Evolutionary conservation across 2,797 vertebrate species (phyloP).

Genomic region (Xyrichtys novacula): DNA sequence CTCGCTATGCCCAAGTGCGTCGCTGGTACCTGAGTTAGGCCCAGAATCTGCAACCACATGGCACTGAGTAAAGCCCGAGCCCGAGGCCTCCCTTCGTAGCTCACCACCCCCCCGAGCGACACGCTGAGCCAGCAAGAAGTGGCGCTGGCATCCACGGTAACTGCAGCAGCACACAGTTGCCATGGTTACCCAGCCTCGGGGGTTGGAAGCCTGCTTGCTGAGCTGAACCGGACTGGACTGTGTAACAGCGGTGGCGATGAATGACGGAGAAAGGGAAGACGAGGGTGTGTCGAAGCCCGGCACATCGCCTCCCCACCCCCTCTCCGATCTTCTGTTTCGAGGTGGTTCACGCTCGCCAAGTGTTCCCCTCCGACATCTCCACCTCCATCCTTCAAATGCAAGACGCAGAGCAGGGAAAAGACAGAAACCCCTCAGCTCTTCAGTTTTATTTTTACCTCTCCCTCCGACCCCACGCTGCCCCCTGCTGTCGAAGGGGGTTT

Average conservation of each 20-base stretch:
- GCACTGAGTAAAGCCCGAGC: slow-evolving; percentile 74
- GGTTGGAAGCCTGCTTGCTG: slow-evolving; percentile 50
- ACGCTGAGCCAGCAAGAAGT: slow-evolving; percentile 70
- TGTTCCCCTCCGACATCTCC: slow-evolving; percentile 8
- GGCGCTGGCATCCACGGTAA: slow-evolving; percentile 28
- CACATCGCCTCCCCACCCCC: slow-evolving; percentile 29
- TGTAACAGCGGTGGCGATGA: slow-evolving; percentile 50
- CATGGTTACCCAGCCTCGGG: slow-evolving; percentile 54
- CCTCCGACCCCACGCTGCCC: slow-evolving; percentile 50
- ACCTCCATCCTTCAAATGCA: slow-evolving; percentile 7
- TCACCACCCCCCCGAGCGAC: slow-evolving; percentile 42
- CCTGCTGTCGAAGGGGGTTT: slow-evolving; percentile 53
- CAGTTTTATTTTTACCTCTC: slow-evolving; percentile 20
- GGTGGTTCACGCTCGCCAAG: slow-evolving; percentile 27
- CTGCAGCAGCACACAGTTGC: no score
- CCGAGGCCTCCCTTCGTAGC: slow-evolving; percentile 39
- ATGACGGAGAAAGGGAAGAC: slow-evolving; percentile 29
- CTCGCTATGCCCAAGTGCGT: slow-evolving; percentile 83
- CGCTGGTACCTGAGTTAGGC: slow-evolving; percentile 85
- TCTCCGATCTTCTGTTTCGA: slow-evolving; percentile 50
- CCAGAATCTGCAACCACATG: slow-evolving; percentile 78
- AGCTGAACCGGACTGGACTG: slow-evolving; percentile 69
- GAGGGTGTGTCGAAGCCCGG: slow-evolving; percentile 30
- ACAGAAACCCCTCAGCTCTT: slow-evolving; percentile 3
- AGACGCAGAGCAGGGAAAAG: slow-evolving; percentile 25